A percentile compares a stretch with the other conserved stretches of the same genome.
Conservation (phyloP, 2,113 vertebrate species). For the Microtus oregoni region DNA sequence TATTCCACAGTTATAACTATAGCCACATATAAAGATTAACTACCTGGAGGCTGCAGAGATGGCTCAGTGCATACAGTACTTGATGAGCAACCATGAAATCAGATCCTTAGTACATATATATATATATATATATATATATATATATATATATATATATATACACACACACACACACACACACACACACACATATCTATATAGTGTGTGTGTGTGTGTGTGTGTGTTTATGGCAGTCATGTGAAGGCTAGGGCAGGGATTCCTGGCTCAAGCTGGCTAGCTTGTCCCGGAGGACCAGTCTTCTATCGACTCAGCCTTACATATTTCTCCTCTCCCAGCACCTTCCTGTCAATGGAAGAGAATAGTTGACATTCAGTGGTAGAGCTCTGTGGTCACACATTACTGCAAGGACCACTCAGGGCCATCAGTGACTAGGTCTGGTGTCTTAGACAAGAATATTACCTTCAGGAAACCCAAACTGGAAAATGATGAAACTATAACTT, state of each 20-base stretch:
- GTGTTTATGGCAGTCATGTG: neutral
- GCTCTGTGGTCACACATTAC: neutral
- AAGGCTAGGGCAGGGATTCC: neutral
- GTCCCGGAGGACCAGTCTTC: neutral
- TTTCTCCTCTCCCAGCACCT: no score
- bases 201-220: no score
- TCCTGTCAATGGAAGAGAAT: neutral
- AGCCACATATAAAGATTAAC: neutral
- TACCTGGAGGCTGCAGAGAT: neutral
- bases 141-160: no score
- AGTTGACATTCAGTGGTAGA: neutral
- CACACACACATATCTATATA: no score
- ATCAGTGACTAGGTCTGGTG: neutral
- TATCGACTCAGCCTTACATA: neutral
- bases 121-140: no score
- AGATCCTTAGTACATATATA: neutral
- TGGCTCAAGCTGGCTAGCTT: neutral
- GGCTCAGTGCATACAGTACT: neutral
- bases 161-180: no score
- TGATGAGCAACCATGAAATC: neutral
- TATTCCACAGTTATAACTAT: neutral
- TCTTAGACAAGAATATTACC: neutral
- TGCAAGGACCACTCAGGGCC: neutral
- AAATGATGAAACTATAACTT: neutral
- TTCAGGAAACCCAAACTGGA: neutral